Evolutionary conservation across 1,140 invertebrate species (phyloP).

Genomic region (Heliconius congener): DNA sequence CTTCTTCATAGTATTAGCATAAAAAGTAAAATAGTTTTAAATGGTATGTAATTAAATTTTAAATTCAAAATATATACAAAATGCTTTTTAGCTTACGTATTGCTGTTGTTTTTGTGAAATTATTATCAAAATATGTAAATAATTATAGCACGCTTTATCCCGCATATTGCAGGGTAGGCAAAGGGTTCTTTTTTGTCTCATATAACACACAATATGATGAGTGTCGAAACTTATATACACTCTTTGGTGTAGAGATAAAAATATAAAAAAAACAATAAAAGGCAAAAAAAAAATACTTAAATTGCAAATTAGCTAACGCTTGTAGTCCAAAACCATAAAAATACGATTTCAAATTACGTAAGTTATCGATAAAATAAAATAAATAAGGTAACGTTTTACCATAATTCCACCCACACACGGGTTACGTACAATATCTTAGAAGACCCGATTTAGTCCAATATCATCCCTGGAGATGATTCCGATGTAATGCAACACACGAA

Average conservation of each 20-base stretch:
- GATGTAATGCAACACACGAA: conserved; percentile 58
- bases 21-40: too few relatives aligned
- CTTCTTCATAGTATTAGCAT: too few relatives aligned
- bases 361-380: neutral
- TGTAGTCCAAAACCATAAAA: neutral
- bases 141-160: too few relatives aligned
- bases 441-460: conserved; percentile 37
- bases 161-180: too few relatives aligned
- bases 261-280: neutral
- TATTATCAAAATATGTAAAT: too few relatives aligned
- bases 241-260: neutral
- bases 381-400: neutral
- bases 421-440: conserved; percentile 19
- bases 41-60: neutral
- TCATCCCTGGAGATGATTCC: conserved; percentile 53
- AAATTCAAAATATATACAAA: too few relatives aligned
- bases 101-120: too few relatives aligned
- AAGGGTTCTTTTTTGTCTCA: too few relatives aligned
- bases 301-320: neutral
- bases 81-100: too few relatives aligned
- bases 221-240: too few relatives aligned
- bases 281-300: neutral
- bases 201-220: too few relatives aligned
- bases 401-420: neutral
- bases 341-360: neutral